Evolutionary conservation across 2,888 invertebrate genomes (phyloP).

Genomic region (Epinotia bilunana): DNA sequence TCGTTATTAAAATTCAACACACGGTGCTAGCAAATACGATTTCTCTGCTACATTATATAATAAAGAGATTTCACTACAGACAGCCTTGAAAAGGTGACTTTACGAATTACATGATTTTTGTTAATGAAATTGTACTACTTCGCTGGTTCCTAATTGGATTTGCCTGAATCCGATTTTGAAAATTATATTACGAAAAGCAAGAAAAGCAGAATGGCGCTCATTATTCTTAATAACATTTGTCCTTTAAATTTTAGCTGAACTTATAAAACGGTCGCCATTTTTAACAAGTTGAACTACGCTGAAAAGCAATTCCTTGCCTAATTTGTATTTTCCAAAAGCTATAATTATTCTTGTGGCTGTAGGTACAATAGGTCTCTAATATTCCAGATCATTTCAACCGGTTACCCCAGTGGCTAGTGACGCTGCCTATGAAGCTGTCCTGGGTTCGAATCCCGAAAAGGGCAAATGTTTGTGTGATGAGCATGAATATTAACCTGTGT

Average conservation of each 20-base stretch:
- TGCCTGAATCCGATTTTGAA: slow-evolving; percentile 5
- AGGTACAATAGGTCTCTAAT: no score
- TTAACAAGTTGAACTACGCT: no score
- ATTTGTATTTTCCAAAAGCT: no score
- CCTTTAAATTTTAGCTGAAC: not conserved
- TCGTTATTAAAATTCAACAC: slow-evolving; percentile 37
- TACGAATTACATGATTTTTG: slow-evolving; percentile 9
- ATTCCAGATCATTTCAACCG: no score
- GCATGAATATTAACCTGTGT: no score
- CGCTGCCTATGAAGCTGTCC: no score
- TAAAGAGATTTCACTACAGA: slow-evolving; percentile 40
- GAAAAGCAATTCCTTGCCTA: no score
- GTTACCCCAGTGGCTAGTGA: no score
- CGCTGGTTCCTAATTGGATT: slow-evolving; percentile 19
- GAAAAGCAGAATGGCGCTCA: not conserved
- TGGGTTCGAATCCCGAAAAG: no score
- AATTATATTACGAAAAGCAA: not conserved
- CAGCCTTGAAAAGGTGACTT: slow-evolving; percentile 39
- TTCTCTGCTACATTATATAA: slow-evolving; percentile 41
- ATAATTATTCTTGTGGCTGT: no score
- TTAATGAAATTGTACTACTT: slow-evolving; percentile 34
- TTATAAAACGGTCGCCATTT: not conserved
- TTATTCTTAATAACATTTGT: slow-evolving; percentile 14
- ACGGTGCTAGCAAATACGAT: slow-evolving; percentile 26
- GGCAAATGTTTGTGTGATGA: no score